A percentile compares a stretch with the other conserved stretches of the same genome.
phyloP scores from a whole-genome alignment of 2,113 vertebrate species.

The Stictonetta naevosa region DNA sequence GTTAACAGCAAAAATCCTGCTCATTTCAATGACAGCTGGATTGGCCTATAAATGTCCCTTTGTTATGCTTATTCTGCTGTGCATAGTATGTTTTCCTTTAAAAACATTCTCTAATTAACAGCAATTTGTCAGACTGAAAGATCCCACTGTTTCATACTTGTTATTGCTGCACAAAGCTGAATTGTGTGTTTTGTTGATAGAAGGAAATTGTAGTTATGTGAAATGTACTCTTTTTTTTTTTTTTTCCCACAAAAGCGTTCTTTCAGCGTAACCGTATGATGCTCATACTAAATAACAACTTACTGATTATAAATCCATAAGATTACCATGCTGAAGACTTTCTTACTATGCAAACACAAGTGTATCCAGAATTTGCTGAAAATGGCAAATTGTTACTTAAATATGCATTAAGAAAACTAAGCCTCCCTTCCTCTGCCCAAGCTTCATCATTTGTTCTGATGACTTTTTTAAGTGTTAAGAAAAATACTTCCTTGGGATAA shows the following conservation, averaged over 20 bases:
- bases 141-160: conserved; percentile 42
- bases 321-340: conserved; percentile 25
- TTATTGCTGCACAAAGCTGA: conserved; percentile 42
- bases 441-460: background rate
- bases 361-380: conserved; percentile 23
- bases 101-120: conserved; percentile 65
- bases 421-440: background rate
- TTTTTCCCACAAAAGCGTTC: conserved; percentile 28
- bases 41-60: conserved; percentile 48
- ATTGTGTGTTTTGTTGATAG: conserved; percentile 46
- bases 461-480: background rate
- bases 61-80: conserved; percentile 53
- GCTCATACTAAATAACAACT: conserved; percentile 38
- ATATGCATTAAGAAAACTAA: background rate
- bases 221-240: conserved; percentile 27
- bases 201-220: conserved; percentile 27
- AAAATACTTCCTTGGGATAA: background rate
- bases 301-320: conserved; percentile 13
- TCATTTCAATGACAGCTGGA: conserved; percentile 42
- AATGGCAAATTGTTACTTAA: conserved; percentile 18
- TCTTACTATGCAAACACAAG: background rate
- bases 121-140: conserved; percentile 58
- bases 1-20: conserved; percentile 34
- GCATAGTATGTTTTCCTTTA: conserved; percentile 47
- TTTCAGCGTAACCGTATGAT: conserved; percentile 36